Conservation (phyloP, 2,113 vertebrate genomes). For the Syngnathoides biaculeatus region DNA sequence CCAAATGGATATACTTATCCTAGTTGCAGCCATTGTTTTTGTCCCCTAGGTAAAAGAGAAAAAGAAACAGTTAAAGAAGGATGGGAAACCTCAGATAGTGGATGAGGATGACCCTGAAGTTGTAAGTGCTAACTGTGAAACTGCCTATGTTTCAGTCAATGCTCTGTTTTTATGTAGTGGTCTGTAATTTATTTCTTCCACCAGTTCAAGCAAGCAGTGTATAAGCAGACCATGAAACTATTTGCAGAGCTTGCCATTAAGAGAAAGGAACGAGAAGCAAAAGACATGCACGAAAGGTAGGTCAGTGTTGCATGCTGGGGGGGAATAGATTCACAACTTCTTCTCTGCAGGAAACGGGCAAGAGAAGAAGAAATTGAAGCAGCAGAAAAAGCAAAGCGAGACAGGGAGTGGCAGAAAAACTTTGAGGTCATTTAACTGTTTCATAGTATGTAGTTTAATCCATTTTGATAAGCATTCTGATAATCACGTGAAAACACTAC, state of each 20-base stretch:
- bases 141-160: not conserved
- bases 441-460: not conserved
- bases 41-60: slow-evolving; percentile 87
- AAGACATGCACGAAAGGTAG: slow-evolving; percentile 99
- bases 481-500: not conserved
- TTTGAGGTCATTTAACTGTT: slow-evolving; percentile 81
- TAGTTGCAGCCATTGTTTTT: not conserved
- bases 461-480: not conserved
- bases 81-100: slow-evolving; percentile 82
- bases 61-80: slow-evolving; percentile 96
- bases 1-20: not conserved
- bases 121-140: slow-evolving; percentile 60
- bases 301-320: not conserved
- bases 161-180: not conserved
- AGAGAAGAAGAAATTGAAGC: slow-evolving; percentile 96
- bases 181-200: not conserved
- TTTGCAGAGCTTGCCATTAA: slow-evolving; percentile 98
- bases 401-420: slow-evolving; percentile 98
- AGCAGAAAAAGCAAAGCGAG: slow-evolving; percentile 91
- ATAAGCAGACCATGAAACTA: slow-evolving; percentile 99
- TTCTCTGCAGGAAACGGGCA: slow-evolving; percentile 83
- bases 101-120: slow-evolving; percentile 94
- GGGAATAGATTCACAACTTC: not conserved
- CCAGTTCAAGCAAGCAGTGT: slow-evolving; percentile 95
- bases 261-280: slow-evolving; percentile 97